Base-by-base conservation (phyloP, 2,888 invertebrate genomes). In the Orchesellides sinensis region DNA sequence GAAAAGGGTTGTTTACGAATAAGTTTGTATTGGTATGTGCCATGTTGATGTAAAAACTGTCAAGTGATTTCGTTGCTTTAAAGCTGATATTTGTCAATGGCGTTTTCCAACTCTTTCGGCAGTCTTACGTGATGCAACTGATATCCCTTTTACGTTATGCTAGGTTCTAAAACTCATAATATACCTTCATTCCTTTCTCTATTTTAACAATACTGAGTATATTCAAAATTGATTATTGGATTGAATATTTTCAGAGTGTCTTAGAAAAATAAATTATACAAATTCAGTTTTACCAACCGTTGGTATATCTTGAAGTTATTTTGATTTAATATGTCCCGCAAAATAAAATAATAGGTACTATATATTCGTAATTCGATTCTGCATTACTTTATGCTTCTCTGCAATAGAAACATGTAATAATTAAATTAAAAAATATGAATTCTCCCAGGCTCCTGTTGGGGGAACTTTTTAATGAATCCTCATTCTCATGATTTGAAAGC, bases 31-130 rank as follows among this genome's bases (percentile, higher is more conserved):
- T 17, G 49, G 12, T 49, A 3, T 74, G 66, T 61, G 69, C 40
- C 70, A 70, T 79, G 79, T 79, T 65, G 63, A 79, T 79, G 70
- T 54, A 65, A 70, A 61, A 78, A 70, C 79, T 79, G 79, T 70
- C 70, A 70, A 79, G 45, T 65, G 52, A 19, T 45, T 69, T 25
- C 70, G 56, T 45, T 8, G n/a, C 63, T 63, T 73, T 23, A 2
- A 29, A 14, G 23, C 14, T 21, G 23, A 21, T 66, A 25, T 23
- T 59, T 45, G 59, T 59, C 72, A 25, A 45, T 23, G 59, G 40
- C 70, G 54, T 69, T 10, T 54, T 54, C 23, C 25, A 23, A 19
- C 40, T 21, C 14, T 66, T 19, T 56, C 27, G 23, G n/a, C 23
- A n/a, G 59, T 19, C 32, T 52, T 52, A 17, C n/a, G 52, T 52